Conservation (phyloP, 2,888 invertebrate genomes). For the Melikaiella ostensackeni region DNA sequence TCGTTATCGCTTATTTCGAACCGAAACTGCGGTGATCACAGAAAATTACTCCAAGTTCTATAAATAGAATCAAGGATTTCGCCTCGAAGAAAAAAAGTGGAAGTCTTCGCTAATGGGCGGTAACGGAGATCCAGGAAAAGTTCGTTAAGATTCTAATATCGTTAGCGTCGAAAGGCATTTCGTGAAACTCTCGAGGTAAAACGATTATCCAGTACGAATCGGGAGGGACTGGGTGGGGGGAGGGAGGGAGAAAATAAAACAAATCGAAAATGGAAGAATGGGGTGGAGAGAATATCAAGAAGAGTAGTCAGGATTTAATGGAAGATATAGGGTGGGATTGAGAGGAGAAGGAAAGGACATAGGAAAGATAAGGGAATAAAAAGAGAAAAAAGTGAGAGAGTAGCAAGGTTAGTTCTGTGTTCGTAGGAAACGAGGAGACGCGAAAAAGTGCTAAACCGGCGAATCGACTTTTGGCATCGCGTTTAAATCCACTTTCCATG, state of each 20-base stretch:
- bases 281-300: constrained; percentile 16
- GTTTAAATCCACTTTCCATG: constrained; percentile 52
- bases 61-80: constrained; percentile 31
- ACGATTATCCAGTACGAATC: constrained; percentile 41
- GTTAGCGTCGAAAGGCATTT: constrained; percentile 38
- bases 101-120: constrained; percentile 34
- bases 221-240: background rate
- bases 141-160: constrained; percentile 50
- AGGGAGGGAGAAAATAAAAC: constrained; percentile 7
- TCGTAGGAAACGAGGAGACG: constrained; percentile 27
- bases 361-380: background rate
- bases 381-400: background rate
- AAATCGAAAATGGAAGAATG: constrained; percentile 24
- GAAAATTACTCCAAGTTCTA: constrained; percentile 31
- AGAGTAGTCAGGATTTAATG: constrained; percentile 37
- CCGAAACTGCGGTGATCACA: constrained; percentile 19
- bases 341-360: background rate
- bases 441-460: constrained; percentile 46
- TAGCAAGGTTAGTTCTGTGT: background rate
- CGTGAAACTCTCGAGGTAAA: constrained; percentile 38
- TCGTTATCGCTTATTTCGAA: constrained; percentile 19
- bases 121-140: constrained; percentile 36
- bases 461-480: constrained; percentile 44
- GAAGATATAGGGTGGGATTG: constrained; percentile 28
- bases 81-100: constrained; percentile 1